A percentile compares a stretch with the other conserved stretches of the same genome.
These are phyloP conservation scores for Takifugu rubripes DNA, from an alignment of 2,797 vertebrate genomes.

Conservation along the genomic window DNA sequence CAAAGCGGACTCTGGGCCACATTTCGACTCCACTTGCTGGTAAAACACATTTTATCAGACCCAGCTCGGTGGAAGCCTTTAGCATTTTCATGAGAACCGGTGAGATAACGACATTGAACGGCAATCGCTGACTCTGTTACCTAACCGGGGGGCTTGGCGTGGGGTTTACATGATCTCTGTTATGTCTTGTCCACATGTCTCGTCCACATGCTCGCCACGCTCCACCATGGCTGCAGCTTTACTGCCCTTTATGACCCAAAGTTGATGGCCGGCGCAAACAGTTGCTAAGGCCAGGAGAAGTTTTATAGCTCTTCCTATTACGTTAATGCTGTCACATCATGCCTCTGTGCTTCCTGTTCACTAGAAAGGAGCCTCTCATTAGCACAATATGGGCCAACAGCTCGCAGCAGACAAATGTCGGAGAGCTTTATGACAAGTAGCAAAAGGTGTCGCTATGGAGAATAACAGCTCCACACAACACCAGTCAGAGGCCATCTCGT, in stretches of 20 bases:
- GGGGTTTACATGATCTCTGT: conserved; percentile 1
- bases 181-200: background rate
- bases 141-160: conserved; percentile 10
- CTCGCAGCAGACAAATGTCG: conserved; percentile 10
- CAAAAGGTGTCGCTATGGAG: conserved; percentile 57
- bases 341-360: conserved; percentile 60
- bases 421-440: conserved; percentile 36
- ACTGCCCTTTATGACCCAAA: conserved; percentile 45
- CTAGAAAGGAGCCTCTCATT: conserved; percentile 40
- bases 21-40: conserved; percentile 8
- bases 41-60: conserved; percentile 6
- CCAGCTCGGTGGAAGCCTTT: conserved; percentile 10
- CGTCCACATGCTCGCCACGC: conserved; percentile 5
- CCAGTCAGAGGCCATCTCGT: conserved; percentile 8
- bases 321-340: conserved; percentile 44
- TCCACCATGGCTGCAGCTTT: conserved; percentile 12
- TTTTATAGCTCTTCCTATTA: conserved; percentile 57
- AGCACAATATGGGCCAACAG: conserved; percentile 14
- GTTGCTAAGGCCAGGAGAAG: conserved; percentile 27
- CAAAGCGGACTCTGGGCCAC: conserved; percentile 47
- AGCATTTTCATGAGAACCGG: conserved; percentile 38
- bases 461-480: conserved; percentile 38
- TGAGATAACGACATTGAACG: conserved; percentile 24
- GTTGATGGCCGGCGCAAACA: conserved; percentile 60
- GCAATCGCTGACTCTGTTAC: conserved; percentile 21